Base-by-base conservation (phyloP, 2,888 invertebrate genomes). In the Disparrhopalites patrizii region DNA sequence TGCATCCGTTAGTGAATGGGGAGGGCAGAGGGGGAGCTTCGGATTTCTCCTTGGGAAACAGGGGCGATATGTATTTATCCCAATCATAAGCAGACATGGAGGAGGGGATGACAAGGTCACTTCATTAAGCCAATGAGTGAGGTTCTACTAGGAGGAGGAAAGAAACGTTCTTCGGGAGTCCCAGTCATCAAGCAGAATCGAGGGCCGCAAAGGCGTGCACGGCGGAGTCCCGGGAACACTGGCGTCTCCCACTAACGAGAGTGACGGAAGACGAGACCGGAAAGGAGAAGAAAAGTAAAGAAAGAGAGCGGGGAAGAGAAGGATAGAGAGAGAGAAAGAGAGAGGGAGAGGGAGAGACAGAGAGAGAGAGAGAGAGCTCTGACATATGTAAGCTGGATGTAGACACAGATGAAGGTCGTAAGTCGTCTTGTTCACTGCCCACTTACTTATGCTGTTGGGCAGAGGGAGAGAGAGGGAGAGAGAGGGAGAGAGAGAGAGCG, bases 241-340 rank as follows among this genome's bases (percentile, higher is more conserved):
- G n/a, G n/a, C n/a, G n/a, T n/a, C n/a, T n/a, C n/a, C n/a, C 23
- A 55, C 66, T 66, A 62, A 66, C 62, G 55, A 66, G 64, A 54
- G 55, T 62, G 66, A 62, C 51, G 62, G 67, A 54, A 54, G 38
- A 62, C 5, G 51, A 36, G 36, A 30, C 30, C 10, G 20, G 5
- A 25, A 56, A 36, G 57, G 56, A 47, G 57, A 54, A 54, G 20
- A 47, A 52, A 7, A 25, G 3, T 23, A 10, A 23, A n/a, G 20
- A 47, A 47, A 30, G 52, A 52, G 52, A 28, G 4, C 52, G 28
- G 15, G 52, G 18, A 10, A n/a, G 18, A n/a, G 30, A 3, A 8
- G 10, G 27, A 7, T 13, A n/a, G 30, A n/a, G 60, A 3, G 31
- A 47, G 40, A 31, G 15, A 33, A 38, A 30, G 15, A 27, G 13